phyloP scores from a whole-genome alignment of 2,888 invertebrate species.

The Lamellibrachia columna region DNA sequence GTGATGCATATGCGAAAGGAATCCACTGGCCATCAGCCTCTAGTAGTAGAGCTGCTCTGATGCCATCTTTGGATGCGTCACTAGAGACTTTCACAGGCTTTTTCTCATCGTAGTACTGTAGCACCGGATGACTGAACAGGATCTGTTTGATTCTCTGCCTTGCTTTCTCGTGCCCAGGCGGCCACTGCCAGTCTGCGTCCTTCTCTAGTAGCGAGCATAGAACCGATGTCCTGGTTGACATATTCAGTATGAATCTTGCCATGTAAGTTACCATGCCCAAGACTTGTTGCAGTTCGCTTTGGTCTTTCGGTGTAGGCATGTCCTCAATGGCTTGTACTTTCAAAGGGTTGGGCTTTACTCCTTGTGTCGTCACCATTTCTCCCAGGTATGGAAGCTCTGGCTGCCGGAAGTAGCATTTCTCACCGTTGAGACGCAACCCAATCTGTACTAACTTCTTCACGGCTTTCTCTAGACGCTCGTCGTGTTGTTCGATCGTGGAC shows the following conservation, averaged over 20 bases:
- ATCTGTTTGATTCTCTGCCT: conserved; percentile 32
- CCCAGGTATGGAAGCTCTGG: neutral
- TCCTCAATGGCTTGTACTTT: neutral
- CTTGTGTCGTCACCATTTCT: neutral
- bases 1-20: conserved; percentile 22
- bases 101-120: conserved; percentile 39
- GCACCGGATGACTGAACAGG: conserved; percentile 37
- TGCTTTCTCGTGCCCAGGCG: conserved; percentile 38
- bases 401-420: neutral
- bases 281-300: conserved; percentile 40
- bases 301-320: conserved; percentile 35
- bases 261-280: conserved; percentile 44
- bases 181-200: conserved; percentile 39
- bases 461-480: neutral
- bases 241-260: conserved; percentile 42
- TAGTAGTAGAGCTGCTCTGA: conserved; percentile 41
- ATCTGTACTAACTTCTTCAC: neutral
- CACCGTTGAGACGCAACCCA: neutral
- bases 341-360: neutral
- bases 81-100: conserved; percentile 40
- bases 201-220: conserved; percentile 38
- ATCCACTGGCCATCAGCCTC: conserved; percentile 45
- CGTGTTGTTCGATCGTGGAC: neutral
- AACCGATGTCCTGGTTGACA: conserved; percentile 41
- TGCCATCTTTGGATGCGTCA: conserved; percentile 40